Conservation (phyloP, 2,888 invertebrate genomes). For the Hirtodrosophila duncani region DNA sequence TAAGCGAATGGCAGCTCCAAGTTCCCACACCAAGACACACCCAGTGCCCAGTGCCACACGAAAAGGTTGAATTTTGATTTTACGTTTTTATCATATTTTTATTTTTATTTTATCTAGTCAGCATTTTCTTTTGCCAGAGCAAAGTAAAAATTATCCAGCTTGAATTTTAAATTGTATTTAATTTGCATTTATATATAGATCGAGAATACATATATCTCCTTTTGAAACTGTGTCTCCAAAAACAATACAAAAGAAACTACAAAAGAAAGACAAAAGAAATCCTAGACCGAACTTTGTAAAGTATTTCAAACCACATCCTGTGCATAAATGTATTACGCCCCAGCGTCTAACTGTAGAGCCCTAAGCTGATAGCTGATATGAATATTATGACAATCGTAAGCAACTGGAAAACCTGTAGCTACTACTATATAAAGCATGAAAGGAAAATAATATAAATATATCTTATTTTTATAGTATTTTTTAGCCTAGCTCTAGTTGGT, state of each 20-base stretch:
- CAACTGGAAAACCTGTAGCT: constrained; percentile 10
- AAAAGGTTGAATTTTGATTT: constrained; percentile 22
- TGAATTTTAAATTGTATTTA: constrained; percentile 28
- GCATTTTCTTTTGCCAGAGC: constrained; percentile 57
- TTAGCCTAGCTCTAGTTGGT: constrained; percentile 45
- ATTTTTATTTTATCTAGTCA: constrained; percentile 70
- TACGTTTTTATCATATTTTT: constrained; percentile 18
- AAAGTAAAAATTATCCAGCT: constrained; percentile 47
- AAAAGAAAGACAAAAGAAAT: constrained; percentile 19
- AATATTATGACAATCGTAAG: constrained; percentile 33
- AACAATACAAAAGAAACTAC: too few relatives aligned
- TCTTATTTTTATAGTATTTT: constrained; percentile 51
- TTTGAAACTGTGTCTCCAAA: constrained; percentile 27
- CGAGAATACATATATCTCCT: constrained; percentile 3
- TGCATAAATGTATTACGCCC: constrained; percentile 51
- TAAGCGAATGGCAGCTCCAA: constrained; percentile 50
- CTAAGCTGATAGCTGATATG: constrained; percentile 37
- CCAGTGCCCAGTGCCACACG: constrained; percentile 20
- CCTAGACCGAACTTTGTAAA: constrained; percentile 56
- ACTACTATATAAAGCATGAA: constrained; percentile 25
- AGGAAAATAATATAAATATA: constrained; percentile 39
- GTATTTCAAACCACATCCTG: constrained; percentile 56
- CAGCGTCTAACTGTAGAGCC: constrained; percentile 57
- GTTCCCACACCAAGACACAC: constrained; percentile 21
- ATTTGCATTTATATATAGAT: neutral